phyloP scores from a whole-genome alignment of 2,888 invertebrate species.

The Stratiomys singularior region DNA sequence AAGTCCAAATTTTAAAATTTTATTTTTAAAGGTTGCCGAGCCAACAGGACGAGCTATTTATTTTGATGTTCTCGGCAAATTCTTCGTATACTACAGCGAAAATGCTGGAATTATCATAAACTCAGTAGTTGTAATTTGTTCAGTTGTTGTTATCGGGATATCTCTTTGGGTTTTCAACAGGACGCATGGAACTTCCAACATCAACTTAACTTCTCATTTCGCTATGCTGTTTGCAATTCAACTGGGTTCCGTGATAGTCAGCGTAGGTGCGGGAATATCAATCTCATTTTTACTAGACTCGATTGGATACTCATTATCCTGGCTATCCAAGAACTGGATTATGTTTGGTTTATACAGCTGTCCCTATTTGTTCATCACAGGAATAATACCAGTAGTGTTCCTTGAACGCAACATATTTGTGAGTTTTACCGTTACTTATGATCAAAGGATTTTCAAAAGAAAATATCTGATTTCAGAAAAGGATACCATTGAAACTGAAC shows the following conservation, averaged over 20 bases:
- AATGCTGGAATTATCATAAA: constrained; percentile 64
- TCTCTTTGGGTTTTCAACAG: constrained; percentile 59
- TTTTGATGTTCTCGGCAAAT: constrained; percentile 77
- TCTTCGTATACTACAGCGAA: constrained; percentile 74
- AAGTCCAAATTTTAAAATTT: neutral
- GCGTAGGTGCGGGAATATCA: constrained; percentile 57
- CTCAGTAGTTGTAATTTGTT: constrained; percentile 61
- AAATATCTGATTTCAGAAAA: no score
- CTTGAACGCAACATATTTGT: neutral
- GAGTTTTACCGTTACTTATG: no score
- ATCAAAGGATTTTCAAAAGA: no score
- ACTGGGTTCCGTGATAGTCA: constrained; percentile 57
- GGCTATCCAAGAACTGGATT: constrained; percentile 70
- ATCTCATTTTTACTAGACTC: constrained; percentile 63
- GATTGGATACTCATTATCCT: constrained; percentile 67
- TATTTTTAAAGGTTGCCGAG: neutral
- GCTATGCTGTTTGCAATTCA: constrained; percentile 58
- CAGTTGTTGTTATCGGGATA: constrained; percentile 60
- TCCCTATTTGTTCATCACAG: constrained; percentile 62
- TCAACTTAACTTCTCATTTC: constrained; percentile 57
- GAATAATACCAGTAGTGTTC: constrained; percentile 61
- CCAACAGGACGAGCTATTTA: constrained; percentile 66
- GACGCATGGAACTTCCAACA: constrained; percentile 56
- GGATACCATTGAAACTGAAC: no score
- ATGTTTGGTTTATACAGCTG: constrained; percentile 66